A percentile compares a stretch with the other conserved stretches of the same genome.
Evolutionary conservation across 2,113 vertebrate species (phyloP).

Genomic region (Jacana jacana): DNA sequence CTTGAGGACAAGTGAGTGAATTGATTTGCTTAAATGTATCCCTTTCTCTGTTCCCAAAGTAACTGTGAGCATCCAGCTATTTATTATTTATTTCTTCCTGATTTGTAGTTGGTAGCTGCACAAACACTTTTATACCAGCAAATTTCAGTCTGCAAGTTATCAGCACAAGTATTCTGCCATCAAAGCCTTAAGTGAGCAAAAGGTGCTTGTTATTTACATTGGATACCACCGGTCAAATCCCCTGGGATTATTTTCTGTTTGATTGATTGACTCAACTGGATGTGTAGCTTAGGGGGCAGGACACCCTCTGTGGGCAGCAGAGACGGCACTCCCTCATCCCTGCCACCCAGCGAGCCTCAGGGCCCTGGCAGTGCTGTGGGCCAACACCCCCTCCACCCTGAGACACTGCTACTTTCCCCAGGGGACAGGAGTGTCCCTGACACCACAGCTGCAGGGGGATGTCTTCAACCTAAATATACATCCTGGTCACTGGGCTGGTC

Average conservation of each 20-base stretch:
- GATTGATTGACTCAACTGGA: not conserved
- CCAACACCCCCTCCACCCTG: fast-evolving
- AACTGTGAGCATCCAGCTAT: not conserved
- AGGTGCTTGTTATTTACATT: not conserved
- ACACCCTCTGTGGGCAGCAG: not conserved
- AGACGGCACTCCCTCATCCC: not conserved
- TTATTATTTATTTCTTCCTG: slow-evolving; percentile 24
- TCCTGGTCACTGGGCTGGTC: too few relatives aligned
- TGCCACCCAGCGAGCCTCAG: not conserved
- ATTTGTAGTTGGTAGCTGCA: not conserved
- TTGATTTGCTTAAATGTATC: not conserved
- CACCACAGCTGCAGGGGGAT: not conserved
- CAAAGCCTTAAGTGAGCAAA: not conserved
- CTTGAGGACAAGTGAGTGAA: slow-evolving; percentile 25
- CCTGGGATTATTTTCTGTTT: not conserved
- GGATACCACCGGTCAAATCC: not conserved
- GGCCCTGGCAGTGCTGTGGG: not conserved
- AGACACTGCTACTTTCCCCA: not conserved
- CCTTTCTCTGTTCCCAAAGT: not conserved
- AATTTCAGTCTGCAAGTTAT: not conserved
- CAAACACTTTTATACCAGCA: not conserved
- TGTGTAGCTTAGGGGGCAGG: not conserved
- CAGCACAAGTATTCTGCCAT: not conserved
- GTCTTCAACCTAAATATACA: not conserved
- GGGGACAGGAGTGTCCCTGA: not conserved